Base-by-base conservation (phyloP, 2,888 invertebrate genomes). In the Spicauda simplicius region DNA sequence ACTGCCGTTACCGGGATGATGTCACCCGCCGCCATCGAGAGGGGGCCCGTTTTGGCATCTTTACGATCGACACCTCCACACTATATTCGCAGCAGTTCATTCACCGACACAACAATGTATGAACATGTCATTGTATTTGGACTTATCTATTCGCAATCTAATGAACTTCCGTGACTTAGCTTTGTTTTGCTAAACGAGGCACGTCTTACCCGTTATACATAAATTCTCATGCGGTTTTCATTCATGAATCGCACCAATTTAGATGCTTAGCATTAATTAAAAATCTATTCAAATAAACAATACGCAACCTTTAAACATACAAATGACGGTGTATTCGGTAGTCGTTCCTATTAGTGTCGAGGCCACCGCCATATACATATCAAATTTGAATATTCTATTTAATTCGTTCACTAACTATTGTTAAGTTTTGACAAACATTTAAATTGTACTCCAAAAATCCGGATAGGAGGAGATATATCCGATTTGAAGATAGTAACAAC, bases 41-140 rank as follows among this genome's bases (percentile, higher is more conserved):
- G 78, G 84, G 77, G 85, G 85, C 87, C 90, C 82, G 82, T 85
- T 91, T 90, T 87, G 89, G 89, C 80, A 83, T 82, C 85, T 89
- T 90, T 90, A 90, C 86, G 90, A 89, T 82, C 86, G 74, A 85
- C 91, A 90, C 90, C 91, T 89, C 90, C 91, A 90, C 91, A 89
- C 64, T 70, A 72, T 82, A 79, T 85, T 81, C 74, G 83, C 82
- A 79, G 74, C 81, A 81, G 92, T 91, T 92, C 91, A 86, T 91
- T 91, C 89, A 90, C 90, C 90, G 87, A 70, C 74, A 76, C 74
- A 75, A 73, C 75, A 82, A 85, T 83, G 70, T 72, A 74, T 81
- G 77, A 85, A 63, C 61, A 50, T 37, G 53, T 71, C 58, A 61
- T 62, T 71, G 65, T 70, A 81, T 81, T 81, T 73, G 76, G 76